Evolutionary conservation across 2,888 invertebrate genomes (phyloP).

Genomic region (Diaphora mendica): DNA sequence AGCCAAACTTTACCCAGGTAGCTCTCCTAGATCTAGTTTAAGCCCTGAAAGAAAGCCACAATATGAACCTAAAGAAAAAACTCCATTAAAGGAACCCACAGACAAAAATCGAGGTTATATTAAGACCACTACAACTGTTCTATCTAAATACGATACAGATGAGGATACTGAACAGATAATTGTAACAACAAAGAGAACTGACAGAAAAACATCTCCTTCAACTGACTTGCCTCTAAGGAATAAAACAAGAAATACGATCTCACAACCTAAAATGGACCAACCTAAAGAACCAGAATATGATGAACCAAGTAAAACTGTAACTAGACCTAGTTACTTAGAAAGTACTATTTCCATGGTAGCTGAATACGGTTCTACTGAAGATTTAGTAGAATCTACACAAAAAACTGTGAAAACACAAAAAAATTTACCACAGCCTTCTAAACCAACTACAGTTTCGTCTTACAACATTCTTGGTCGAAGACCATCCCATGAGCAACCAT

Average conservation of each 20-base stretch:
- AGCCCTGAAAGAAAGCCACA: slow-evolving; percentile 40
- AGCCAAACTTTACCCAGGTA: slow-evolving; percentile 17
- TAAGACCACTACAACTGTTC: slow-evolving; percentile 27
- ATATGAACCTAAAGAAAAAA: slow-evolving; percentile 18
- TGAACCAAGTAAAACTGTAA: slow-evolving; percentile 23
- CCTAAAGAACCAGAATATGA: slow-evolving; percentile 14
- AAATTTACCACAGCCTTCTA: slow-evolving; percentile 17
- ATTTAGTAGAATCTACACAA: slow-evolving; percentile 21
- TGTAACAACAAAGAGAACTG: slow-evolving; percentile 16
- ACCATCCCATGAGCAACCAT: slow-evolving; percentile 11
- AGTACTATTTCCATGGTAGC: slow-evolving; percentile 35
- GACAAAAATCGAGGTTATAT: slow-evolving; percentile 2
- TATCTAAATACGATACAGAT: slow-evolving; percentile 14
- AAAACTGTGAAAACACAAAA: slow-evolving; percentile 20
- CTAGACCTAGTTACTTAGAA: slow-evolving; percentile 27
- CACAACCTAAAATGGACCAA: slow-evolving; percentile 17
- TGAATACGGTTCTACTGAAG: slow-evolving; percentile 35
- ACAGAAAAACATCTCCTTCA: slow-evolving; percentile 1
- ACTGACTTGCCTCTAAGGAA: slow-evolving; percentile 11
- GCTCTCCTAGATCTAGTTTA: slow-evolving; percentile 32
- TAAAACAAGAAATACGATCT: slow-evolving; percentile 3
- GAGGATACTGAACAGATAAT: slow-evolving; percentile 20
- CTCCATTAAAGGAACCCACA: slow-evolving; percentile 1
- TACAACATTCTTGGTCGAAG: slow-evolving; percentile 16
- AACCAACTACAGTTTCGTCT: slow-evolving; percentile 27